Evolutionary conservation across 1,140 invertebrate genomes (phyloP), one percentile per base, ranked within the genome.

Genomic region (Drosophila setifemur): DNA sequence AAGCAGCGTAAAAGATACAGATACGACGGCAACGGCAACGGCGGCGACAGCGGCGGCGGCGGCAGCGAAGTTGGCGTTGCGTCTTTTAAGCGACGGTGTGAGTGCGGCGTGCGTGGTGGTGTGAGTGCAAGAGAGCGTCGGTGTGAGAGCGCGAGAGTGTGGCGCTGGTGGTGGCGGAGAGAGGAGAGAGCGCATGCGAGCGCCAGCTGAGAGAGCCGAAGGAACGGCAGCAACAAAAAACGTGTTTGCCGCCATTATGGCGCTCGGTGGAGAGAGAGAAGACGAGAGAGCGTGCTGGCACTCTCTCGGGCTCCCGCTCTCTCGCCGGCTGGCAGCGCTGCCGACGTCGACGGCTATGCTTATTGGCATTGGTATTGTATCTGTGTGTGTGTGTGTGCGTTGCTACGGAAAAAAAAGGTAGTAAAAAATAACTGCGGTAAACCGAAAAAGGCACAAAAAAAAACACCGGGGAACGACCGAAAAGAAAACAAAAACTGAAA

Each of bases 1-100:
- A 87, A 89, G 88, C 79, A 83, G 79, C 88, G 88, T 89, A 87
- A 89, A 89, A 88, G 81, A 85, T 85, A 85, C 76, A 86, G 75
- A 88, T 64, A 87, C 74, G 55, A 55, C 60, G 67, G 28, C 60
- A 28, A 55, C 72, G 48, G 29, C 54, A 44, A 31, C 61, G 19
- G 40, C 63, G 57, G 45, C 70, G 26, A 43, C 60, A 53, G 14
- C 47, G 14, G 35, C 53, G 33, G 50, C 70, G 54, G 28, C 45
- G 48, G 16, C 54, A 45, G 28, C 21, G 44, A 25, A 19, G 44
- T 31, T 35, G 29, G 28, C 23, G 19, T 23, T 37, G 44, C 42
- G 43, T 49, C 63, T 66, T 64, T 67, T 53, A n/a, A n/a, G n/a
- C n/a, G n/a, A n/a, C n/a, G 39, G 50, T 45, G 33, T 48, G 14